Base-by-base conservation (phyloP, 2,888 invertebrate genomes). In the Heliconius aoede region DNA sequence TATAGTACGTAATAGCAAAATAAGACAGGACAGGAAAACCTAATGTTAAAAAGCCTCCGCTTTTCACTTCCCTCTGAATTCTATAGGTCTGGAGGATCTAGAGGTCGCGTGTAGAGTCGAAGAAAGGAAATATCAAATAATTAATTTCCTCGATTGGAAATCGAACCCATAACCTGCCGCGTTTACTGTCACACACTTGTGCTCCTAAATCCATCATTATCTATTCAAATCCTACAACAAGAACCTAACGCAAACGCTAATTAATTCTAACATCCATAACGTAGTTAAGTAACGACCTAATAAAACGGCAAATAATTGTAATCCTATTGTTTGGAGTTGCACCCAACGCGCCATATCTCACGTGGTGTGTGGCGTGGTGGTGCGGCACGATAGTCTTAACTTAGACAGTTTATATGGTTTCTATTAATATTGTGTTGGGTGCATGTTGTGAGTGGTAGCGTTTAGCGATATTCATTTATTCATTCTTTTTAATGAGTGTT, bases 401-500 rank as follows among this genome's bases (percentile, higher is more conserved):
- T 86, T 81, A 86, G 82, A 81, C 84, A 87, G 83, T 88, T 88
- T 87, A 86, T 86, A 85, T 85, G 82, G 85, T 87, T 65, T 65
- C 87, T 90, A 89, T 90, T 90, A 90, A 89, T 90, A 90, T 91
- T 90, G 87, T 86, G 88, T 71, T 68, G 60, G 81, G 78, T 40
- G 1, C 62, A 84, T 86, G 83, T 72, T n/a, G 81, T 71, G 73
- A 78, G 84, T 80, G 80, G 21, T 13, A 81, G 82, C 80, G 80
- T 21, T 60, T 36, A 40, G 51, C 15, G 26, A 15, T 32, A 13
- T 69, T 55, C 8, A 18, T 24, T 18, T 18, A n/a, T 32, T 15
- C 3, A 36, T 7, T 46, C 3, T 46, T 3, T 46, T 46, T 18
- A 18, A 46, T 21, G 18, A 15, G 15, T 3, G 21, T 46, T 46